phyloP scores from a whole-genome alignment of 2,113 vertebrate species.

The Butorides virescens region DNA sequence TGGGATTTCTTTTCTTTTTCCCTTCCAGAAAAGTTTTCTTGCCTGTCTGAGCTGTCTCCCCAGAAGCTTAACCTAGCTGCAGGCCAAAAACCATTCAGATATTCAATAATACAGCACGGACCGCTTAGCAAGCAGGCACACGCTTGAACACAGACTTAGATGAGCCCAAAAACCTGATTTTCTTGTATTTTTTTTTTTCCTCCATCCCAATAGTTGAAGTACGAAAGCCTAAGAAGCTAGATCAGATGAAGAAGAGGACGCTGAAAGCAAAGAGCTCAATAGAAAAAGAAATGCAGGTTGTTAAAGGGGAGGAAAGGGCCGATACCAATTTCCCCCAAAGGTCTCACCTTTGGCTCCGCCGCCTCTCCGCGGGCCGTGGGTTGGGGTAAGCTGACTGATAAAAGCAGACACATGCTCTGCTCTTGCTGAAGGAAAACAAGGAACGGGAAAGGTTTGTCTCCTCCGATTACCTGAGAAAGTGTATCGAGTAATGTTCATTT shows the following conservation, averaged over 20 bases:
- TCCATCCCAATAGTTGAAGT: neutral
- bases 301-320: neutral
- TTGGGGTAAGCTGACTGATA: neutral
- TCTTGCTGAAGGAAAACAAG: neutral
- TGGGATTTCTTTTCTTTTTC: neutral
- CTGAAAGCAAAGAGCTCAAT: neutral
- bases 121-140: neutral
- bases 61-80: neutral
- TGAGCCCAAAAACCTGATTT: neutral
- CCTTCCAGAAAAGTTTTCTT: neutral
- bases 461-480: neutral
- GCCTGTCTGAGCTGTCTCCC: neutral
- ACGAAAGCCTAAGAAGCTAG: neutral
- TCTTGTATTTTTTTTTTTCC: neutral
- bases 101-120: neutral
- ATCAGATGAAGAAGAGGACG: neutral
- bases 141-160: neutral
- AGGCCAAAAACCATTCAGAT: neutral
- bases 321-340: neutral
- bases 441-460: neutral
- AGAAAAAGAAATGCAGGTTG: neutral
- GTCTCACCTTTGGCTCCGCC: neutral
- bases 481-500: neutral
- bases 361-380: rapidly evolving
- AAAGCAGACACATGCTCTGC: neutral